These are phyloP conservation scores for Drosophila nasuta DNA, from an alignment of 1,140 invertebrate species.

Conservation along the genomic window DNA sequence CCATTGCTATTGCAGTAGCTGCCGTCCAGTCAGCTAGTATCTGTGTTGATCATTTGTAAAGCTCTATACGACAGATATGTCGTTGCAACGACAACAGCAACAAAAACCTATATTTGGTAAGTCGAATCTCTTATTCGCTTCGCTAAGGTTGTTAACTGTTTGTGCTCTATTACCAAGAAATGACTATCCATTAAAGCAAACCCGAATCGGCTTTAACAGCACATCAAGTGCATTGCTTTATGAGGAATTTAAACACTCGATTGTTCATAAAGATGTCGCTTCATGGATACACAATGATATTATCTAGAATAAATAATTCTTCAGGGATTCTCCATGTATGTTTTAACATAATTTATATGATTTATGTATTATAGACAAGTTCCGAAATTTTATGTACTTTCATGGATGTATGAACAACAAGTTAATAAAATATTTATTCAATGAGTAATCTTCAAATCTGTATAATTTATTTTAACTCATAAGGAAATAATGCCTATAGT, in stretches of 20 bases:
- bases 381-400: too few relatives aligned
- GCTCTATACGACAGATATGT: slow-evolving; percentile 73
- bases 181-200: slow-evolving; percentile 29
- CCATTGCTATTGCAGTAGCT: slow-evolving; percentile 69
- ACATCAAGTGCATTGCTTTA: slow-evolving; percentile 16
- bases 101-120: slow-evolving; percentile 37
- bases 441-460: too few relatives aligned
- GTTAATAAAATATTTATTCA: too few relatives aligned
- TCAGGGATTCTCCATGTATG: too few relatives aligned
- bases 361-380: too few relatives aligned
- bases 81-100: slow-evolving; percentile 36
- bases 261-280: slow-evolving; percentile 1
- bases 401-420: too few relatives aligned
- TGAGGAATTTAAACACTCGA: neutral
- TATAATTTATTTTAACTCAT: too few relatives aligned
- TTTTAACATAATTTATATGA: too few relatives aligned
- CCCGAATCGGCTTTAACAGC: slow-evolving; percentile 5
- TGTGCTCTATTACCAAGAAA: slow-evolving; percentile 22
- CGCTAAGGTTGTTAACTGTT: slow-evolving; percentile 31
- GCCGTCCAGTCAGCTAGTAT: slow-evolving; percentile 60
- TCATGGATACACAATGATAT: neutral
- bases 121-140: slow-evolving; percentile 56
- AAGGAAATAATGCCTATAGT: too few relatives aligned
- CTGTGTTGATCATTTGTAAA: slow-evolving; percentile 81
- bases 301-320: neutral